A percentile compares a stretch with the other conserved stretches of the same genome.
phyloP scores from a whole-genome alignment of 2,888 invertebrate species.

The Torymus tubicola region DNA sequence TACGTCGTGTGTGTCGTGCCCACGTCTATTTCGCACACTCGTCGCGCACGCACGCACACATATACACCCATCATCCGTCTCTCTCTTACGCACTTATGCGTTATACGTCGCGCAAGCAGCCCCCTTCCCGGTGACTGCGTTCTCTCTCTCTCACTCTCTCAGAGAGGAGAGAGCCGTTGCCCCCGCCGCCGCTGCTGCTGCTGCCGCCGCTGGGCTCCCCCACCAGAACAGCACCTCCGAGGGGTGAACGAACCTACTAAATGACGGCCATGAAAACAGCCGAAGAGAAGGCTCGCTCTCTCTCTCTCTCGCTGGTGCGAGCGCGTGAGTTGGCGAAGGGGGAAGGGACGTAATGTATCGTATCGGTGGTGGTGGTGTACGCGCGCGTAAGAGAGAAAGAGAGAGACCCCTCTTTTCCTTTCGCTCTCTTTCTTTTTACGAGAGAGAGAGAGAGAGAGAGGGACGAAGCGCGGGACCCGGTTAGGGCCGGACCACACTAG shows the following conservation, averaged over 20 bases:
- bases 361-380: neutral
- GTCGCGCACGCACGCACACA: neutral
- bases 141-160: slow-evolving; percentile 55
- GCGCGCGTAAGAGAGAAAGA: neutral
- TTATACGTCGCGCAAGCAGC: slow-evolving; percentile 36
- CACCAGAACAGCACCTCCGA: slow-evolving; percentile 66
- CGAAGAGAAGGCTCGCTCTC: slow-evolving; percentile 63
- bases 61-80: slow-evolving; percentile 40
- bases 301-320: neutral
- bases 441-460: too few species aligned
- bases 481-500: slow-evolving; percentile 54
- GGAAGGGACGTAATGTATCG: neutral
- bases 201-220: slow-evolving; percentile 47
- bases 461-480: slow-evolving; percentile 20
- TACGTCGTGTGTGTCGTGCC: neutral
- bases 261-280: slow-evolving; percentile 77
- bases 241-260: slow-evolving; percentile 77
- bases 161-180: slow-evolving; percentile 54
- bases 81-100: slow-evolving; percentile 27
- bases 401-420: slow-evolving; percentile 9
- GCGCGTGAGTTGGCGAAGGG: slow-evolving; percentile 1
- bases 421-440: slow-evolving; percentile 47
- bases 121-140: slow-evolving; percentile 1
- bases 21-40: slow-evolving; percentile 17
- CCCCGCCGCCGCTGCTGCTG: slow-evolving; percentile 36